phyloP scores from a whole-genome alignment of 1,140 invertebrate genomes.

The Wiebesia pumilae region DNA sequence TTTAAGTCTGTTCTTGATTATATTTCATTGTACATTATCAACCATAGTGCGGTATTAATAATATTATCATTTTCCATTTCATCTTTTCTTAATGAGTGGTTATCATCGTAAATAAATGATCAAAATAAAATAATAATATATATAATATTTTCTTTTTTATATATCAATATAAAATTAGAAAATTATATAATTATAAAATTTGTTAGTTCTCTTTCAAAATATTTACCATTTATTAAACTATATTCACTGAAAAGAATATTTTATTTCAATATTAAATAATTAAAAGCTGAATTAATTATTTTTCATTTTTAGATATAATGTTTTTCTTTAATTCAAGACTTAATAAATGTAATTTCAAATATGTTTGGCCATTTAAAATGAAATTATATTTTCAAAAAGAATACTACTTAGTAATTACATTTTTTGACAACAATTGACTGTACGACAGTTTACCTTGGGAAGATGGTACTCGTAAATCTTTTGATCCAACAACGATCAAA shows the following conservation, averaged over 20 bases:
- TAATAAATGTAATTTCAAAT: too few relatives aligned
- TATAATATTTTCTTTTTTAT: background rate
- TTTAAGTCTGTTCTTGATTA: background rate
- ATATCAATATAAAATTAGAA: background rate
- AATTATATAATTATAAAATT: too few relatives aligned
- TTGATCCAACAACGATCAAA: conserved; percentile 86
- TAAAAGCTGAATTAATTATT: too few relatives aligned
- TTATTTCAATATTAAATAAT: too few relatives aligned
- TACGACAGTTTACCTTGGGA: conserved; percentile 85
- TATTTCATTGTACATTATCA: conserved; percentile 71
- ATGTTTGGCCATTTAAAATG: too few relatives aligned
- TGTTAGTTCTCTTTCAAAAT: too few relatives aligned
- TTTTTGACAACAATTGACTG: conserved; percentile 79
- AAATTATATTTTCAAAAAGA: background rate
- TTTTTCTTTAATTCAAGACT: too few relatives aligned
- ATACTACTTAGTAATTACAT: conserved; percentile 78
- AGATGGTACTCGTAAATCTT: conserved; percentile 88
- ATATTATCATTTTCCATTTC: conserved; percentile 80
- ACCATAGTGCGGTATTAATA: conserved; percentile 82
- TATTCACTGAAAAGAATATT: too few relatives aligned
- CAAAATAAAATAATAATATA: conserved; percentile 58
- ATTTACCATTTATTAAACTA: too few relatives aligned
- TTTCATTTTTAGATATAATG: too few relatives aligned
- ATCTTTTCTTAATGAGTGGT: conserved; percentile 80
- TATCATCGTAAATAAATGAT: conserved; percentile 84